phyloP scores from a whole-genome alignment of 2,888 invertebrate species.

The Macrophya annulata region DNA sequence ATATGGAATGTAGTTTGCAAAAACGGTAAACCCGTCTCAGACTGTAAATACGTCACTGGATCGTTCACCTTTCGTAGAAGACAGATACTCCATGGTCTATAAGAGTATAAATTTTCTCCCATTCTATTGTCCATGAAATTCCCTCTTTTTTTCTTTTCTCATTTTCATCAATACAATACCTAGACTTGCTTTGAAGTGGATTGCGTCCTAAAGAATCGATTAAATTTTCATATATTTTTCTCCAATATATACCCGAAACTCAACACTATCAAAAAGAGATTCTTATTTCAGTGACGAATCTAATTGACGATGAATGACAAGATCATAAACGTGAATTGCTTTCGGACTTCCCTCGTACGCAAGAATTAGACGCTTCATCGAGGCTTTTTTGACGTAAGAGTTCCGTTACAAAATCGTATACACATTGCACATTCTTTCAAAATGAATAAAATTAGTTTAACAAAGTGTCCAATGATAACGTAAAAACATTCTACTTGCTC shows the following conservation, averaged over 20 bases:
- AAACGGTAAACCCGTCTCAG: background rate
- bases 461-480: background rate
- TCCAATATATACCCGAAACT: too few relatives aligned
- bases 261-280: background rate
- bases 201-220: background rate
- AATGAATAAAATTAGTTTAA: background rate
- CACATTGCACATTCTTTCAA: background rate
- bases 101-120: background rate
- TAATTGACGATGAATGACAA: background rate
- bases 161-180: too few relatives aligned
- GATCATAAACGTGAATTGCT: background rate
- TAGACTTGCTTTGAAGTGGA: background rate
- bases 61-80: constrained; percentile 23
- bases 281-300: background rate
- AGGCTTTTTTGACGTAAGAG: background rate
- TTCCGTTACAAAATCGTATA: background rate
- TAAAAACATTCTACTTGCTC: background rate
- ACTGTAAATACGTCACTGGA: constrained; percentile 20
- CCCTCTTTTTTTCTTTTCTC: background rate
- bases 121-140: too few relatives aligned
- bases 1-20: background rate
- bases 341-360: background rate
- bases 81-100: constrained; percentile 29
- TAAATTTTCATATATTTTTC: background rate
- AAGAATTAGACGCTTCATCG: background rate